phyloP scores from a whole-genome alignment of 2,888 invertebrate species.

The Ophion slaviceki region DNA sequence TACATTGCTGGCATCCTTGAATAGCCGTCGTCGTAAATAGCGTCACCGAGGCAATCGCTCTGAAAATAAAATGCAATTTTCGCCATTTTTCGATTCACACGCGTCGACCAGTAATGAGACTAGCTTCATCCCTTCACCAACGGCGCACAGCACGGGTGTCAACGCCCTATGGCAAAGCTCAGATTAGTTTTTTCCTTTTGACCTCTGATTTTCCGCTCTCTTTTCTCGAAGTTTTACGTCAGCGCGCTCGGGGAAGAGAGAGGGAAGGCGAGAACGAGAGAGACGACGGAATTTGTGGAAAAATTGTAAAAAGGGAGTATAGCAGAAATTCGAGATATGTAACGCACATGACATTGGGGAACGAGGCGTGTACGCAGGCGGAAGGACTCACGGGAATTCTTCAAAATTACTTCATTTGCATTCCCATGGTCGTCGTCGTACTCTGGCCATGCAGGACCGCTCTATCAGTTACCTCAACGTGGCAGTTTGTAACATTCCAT shows the following conservation, averaged over 20 bases:
- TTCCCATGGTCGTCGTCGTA: slow-evolving; percentile 63
- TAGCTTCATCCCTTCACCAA: neutral
- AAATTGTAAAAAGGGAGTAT: slow-evolving; percentile 63
- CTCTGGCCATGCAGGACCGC: slow-evolving; percentile 18
- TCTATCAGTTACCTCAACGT: slow-evolving; percentile 19
- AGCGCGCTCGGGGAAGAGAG: slow-evolving; percentile 22
- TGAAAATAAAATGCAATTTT: slow-evolving; percentile 32
- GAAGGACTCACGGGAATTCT: slow-evolving; percentile 72
- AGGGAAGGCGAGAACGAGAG: neutral
- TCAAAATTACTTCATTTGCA: slow-evolving; percentile 78
- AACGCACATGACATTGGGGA: slow-evolving; percentile 44
- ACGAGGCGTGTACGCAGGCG: slow-evolving; percentile 50
- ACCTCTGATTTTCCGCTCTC: slow-evolving; percentile 45
- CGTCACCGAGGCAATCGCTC: slow-evolving; percentile 45
- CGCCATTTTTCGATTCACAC: slow-evolving; percentile 28
- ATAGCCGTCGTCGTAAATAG: slow-evolving; percentile 5
- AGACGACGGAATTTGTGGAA: slow-evolving; percentile 24
- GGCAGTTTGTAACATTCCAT: slow-evolving; percentile 44
- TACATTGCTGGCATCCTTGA: no score
- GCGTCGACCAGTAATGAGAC: slow-evolving; percentile 32
- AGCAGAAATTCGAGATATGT: slow-evolving; percentile 41
- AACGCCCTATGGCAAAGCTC: slow-evolving; percentile 46
- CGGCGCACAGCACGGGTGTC: neutral
- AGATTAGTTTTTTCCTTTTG: slow-evolving; percentile 62
- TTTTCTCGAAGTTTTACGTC: slow-evolving; percentile 50